Percentiles rank a stretch among this genome's conserved stretches.
These are phyloP conservation scores for Ferrisia virgata DNA, from an alignment of 2,888 invertebrate genomes.

Conservation along the genomic window DNA sequence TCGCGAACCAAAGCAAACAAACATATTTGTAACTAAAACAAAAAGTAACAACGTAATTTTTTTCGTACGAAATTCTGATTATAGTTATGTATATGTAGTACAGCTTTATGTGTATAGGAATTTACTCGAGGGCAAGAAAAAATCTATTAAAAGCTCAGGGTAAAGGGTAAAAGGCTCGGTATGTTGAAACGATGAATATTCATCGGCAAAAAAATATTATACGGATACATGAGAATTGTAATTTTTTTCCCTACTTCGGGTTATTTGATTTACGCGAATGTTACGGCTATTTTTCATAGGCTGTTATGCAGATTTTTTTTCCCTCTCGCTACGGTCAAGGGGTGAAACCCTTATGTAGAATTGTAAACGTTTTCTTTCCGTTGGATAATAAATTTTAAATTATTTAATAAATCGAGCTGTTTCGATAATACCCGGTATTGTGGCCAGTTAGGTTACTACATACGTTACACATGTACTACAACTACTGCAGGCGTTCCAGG, in stretches of 20 bases:
- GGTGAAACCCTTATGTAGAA: neutral
- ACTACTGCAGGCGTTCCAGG: no score
- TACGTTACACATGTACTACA: no score
- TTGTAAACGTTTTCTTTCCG: neutral
- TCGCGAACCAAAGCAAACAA: neutral
- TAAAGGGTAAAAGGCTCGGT: neutral
- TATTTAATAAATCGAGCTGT: slow-evolving; percentile 6
- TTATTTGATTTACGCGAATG: slow-evolving; percentile 8
- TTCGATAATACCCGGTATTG: neutral
- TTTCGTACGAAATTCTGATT: neutral
- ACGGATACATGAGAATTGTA: neutral
- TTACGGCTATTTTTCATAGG: neutral
- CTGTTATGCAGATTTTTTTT: neutral
- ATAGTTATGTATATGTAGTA: no score
- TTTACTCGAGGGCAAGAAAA: neutral
- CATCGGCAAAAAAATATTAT: neutral
- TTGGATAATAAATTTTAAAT: slow-evolving; percentile 14
- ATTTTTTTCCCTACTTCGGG: neutral
- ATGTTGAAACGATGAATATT: slow-evolving; percentile 20
- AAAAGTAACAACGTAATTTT: neutral
- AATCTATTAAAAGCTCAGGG: neutral
- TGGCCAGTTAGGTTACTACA: neutral
- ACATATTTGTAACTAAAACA: neutral
- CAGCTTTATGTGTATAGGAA: no score
- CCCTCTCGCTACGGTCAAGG: neutral